A percentile compares a stretch with the other conserved stretches of the same genome.
Conservation (phyloP, 2,888 invertebrate species). For the Apamea crenata region DNA sequence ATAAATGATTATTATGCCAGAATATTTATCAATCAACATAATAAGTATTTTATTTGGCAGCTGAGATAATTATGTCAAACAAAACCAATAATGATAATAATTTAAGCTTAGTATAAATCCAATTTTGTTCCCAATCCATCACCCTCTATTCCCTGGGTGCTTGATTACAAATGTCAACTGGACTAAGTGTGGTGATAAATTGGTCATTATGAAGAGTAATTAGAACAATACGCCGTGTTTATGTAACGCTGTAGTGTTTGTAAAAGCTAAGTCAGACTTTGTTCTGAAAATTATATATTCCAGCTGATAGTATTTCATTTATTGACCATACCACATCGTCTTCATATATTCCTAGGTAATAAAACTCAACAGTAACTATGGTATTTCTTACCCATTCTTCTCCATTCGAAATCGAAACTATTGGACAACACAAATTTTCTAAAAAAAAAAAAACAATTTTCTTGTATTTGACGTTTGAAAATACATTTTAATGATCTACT, state of each 20-base stretch:
- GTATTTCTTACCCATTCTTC: neutral
- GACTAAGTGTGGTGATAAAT: conserved; percentile 54
- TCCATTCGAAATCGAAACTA: neutral
- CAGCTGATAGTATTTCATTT: neutral
- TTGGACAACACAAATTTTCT: neutral
- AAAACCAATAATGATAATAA: conserved; percentile 14
- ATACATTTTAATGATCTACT: neutral
- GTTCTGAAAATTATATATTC: neutral
- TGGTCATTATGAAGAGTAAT: conserved; percentile 57
- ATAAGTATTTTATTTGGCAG: neutral
- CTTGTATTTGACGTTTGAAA: neutral
- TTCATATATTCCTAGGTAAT: neutral
- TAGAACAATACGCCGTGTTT: conserved; percentile 34
- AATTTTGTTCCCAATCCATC: conserved; percentile 48
- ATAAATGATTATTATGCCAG: conserved; percentile 2
- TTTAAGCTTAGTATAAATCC: conserved; percentile 25
- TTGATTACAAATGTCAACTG: conserved; percentile 49
- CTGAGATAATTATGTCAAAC: neutral
- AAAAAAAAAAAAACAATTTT: too few relatives aligned
- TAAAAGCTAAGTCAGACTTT: neutral
- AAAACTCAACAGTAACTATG: neutral
- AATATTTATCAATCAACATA: conserved; percentile 7
- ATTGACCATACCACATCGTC: neutral
- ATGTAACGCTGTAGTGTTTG: conserved; percentile 7
- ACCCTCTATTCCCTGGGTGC: conserved; percentile 17